Percentiles rank a stretch among this genome's conserved stretches.
Evolutionary conservation across 1,140 invertebrate genomes (phyloP).

Genomic region (Drosophila nebulosa): DNA sequence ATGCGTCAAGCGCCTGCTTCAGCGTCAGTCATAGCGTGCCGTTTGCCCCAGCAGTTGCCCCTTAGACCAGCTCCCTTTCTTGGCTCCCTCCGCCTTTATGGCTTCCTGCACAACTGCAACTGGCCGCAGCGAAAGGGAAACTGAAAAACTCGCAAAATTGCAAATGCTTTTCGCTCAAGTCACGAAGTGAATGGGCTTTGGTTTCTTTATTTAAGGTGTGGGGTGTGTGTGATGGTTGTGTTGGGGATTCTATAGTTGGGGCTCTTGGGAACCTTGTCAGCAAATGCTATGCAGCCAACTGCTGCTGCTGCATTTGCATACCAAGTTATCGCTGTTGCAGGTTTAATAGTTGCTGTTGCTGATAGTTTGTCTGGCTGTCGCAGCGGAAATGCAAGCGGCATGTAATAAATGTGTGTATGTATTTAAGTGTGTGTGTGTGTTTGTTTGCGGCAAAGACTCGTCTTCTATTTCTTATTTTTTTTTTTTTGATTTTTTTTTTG

Average conservation of each 20-base stretch:
- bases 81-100: slow-evolving; percentile 2
- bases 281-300: not conserved
- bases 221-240: slow-evolving; percentile 1
- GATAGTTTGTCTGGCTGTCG: slow-evolving; percentile 46
- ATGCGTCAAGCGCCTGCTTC: slow-evolving; percentile 33
- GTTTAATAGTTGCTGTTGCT: slow-evolving; percentile 1
- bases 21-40: not conserved
- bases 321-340: slow-evolving; percentile 23
- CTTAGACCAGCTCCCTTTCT: too few relatives aligned
- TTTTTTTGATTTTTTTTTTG: slow-evolving; percentile 1
- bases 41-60: not conserved
- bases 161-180: slow-evolving; percentile 24
- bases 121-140: slow-evolving; percentile 53
- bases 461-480: slow-evolving; percentile 8
- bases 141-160: slow-evolving; percentile 10
- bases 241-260: not conserved
- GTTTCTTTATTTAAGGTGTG: slow-evolving; percentile 4
- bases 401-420: not conserved
- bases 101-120: slow-evolving; percentile 24
- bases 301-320: slow-evolving; percentile 55
- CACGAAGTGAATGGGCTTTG: slow-evolving; percentile 49
- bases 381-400: slow-evolving; percentile 65
- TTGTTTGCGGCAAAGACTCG: slow-evolving; percentile 7
- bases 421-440: slow-evolving; percentile 13
- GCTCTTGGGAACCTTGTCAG: slow-evolving; percentile 19